Evolutionary conservation across 1,140 invertebrate genomes (phyloP).

Genomic region (Drosophila ironensis): DNA sequence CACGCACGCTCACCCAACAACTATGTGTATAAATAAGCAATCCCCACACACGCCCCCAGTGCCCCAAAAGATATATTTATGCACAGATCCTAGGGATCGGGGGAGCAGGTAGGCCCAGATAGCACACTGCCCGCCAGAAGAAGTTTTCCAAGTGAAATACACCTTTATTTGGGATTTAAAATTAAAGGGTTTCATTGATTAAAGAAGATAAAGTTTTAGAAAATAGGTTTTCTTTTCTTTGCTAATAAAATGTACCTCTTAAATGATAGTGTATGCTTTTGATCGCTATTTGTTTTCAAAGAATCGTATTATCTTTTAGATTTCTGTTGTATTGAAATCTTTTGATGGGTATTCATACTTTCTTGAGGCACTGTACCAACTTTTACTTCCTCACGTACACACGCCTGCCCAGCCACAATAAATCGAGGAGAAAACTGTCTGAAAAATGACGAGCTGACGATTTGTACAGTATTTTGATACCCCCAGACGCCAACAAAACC

Average conservation of each 20-base stretch:
- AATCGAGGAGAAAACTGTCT: conserved; percentile 68
- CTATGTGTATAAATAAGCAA: conserved; percentile 73
- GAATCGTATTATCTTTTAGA: too few relatives aligned
- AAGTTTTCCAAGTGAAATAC: background rate
- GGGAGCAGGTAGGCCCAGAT: conserved; percentile 38
- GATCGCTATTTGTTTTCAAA: too few relatives aligned
- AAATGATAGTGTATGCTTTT: too few relatives aligned
- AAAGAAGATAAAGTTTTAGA: too few relatives aligned
- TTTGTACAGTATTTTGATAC: conserved; percentile 78
- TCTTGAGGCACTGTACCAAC: conserved; percentile 24
- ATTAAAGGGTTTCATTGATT: too few relatives aligned
- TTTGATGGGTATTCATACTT: too few relatives aligned
- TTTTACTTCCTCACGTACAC: conserved; percentile 31
- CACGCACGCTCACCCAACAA: conserved; percentile 33
- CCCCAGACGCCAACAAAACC: conserved; percentile 51
- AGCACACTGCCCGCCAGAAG: conserved; percentile 32
- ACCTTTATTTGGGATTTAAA: background rate
- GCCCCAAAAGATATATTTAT: conserved; percentile 15
- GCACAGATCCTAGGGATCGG: conserved; percentile 1
- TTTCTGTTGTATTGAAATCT: too few relatives aligned
- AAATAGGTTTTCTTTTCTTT: too few relatives aligned
- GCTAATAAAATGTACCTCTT: too few relatives aligned
- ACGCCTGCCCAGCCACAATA: conserved; percentile 38
- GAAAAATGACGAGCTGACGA: conserved; percentile 80
- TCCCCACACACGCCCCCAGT: conserved; percentile 47